Percentiles rank a stretch among this genome's conserved stretches.
Evolutionary conservation across 2,113 vertebrate species (phyloP).

Genomic region (Jacana jacana): DNA sequence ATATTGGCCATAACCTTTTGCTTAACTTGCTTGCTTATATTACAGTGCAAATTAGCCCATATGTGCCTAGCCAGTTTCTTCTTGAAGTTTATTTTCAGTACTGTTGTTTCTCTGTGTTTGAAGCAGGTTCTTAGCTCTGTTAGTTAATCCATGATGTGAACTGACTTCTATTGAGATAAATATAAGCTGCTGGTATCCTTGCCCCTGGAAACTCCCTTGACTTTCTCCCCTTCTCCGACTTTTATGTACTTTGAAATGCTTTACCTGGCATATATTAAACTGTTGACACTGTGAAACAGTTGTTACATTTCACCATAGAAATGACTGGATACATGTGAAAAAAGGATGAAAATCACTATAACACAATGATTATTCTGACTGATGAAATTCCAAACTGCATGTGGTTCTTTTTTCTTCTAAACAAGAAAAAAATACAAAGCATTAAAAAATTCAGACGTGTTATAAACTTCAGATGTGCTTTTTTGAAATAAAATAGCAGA

Average conservation of each 20-base stretch:
- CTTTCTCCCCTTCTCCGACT: not conserved
- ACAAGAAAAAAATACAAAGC: not conserved
- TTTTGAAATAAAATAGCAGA: not conserved
- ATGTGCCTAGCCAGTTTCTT: not conserved
- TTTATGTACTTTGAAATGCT: not conserved
- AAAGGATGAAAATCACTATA: not conserved
- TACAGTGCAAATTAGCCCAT: not conserved
- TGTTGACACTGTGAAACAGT: not conserved
- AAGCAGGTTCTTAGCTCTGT: not conserved
- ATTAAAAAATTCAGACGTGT: not conserved
- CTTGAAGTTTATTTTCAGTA: not conserved
- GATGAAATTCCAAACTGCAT: not conserved
- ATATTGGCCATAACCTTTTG: not conserved
- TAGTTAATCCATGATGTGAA: not conserved
- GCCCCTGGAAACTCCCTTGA: not conserved
- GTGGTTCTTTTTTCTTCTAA: not conserved
- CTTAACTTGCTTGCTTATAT: not conserved
- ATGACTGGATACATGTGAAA: not conserved
- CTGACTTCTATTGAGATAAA: not conserved
- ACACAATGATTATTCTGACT: not conserved
- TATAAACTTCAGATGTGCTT: not conserved
- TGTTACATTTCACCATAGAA: not conserved
- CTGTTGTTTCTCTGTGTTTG: not conserved
- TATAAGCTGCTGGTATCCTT: not conserved
- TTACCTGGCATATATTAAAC: not conserved